Conservation (phyloP, 1,140 invertebrate genomes). For the Pectinophora gossypiella region DNA sequence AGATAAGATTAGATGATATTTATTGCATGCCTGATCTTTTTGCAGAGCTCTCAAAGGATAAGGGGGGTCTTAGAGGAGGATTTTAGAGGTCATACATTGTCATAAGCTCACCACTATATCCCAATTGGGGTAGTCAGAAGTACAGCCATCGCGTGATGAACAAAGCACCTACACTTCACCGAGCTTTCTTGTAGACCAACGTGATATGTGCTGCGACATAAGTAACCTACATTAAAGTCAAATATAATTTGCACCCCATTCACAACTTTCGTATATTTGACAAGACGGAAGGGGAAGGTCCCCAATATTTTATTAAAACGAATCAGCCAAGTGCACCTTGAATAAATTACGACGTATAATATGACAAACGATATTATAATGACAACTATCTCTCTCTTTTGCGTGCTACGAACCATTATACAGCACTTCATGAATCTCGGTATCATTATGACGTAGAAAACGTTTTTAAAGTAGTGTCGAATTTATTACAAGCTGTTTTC, state of each 20-base stretch:
- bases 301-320: conserved; percentile 2
- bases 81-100: no score
- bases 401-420: conserved; percentile 13
- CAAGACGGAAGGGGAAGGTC: neutral
- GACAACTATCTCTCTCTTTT: conserved; percentile 21
- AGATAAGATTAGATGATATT: no score
- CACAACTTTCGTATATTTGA: neutral
- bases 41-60: no score
- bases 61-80: no score
- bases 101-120: no score
- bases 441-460: neutral
- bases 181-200: no score
- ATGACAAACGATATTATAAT: conserved; percentile 17
- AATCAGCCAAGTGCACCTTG: conserved; percentile 1
- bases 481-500: conserved; percentile 1
- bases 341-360: conserved; percentile 14
- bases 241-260: neutral
- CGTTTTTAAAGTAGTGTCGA: conserved; percentile 3
- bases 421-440: neutral
- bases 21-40: no score
- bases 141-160: no score
- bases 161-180: no score
- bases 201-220: no score
- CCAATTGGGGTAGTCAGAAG: no score
- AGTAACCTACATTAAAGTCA: no score